These are phyloP conservation scores for Sturmia bella DNA, from an alignment of 2,888 invertebrate genomes.

Conservation along the genomic window DNA sequence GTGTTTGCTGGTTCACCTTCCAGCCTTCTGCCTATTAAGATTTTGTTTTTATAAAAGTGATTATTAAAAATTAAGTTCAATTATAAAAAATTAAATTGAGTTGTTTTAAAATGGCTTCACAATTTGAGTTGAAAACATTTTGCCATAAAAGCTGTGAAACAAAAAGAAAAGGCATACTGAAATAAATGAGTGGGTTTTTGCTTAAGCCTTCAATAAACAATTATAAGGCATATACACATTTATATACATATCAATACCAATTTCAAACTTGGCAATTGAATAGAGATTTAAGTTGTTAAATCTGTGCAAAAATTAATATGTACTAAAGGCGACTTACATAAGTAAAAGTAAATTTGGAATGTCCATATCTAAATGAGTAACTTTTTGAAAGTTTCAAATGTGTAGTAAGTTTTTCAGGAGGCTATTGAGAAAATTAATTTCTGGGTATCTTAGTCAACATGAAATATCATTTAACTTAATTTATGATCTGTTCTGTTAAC, in stretches of 20 bases:
- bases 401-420: no score
- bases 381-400: no score
- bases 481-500: no score
- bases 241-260: constrained; percentile 4
- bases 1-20: no score
- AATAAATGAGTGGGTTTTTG: constrained; percentile 39
- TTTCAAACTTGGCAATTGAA: constrained; percentile 8
- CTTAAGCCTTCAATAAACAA: neutral
- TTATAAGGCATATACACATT: neutral
- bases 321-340: no score
- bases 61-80: constrained; percentile 34
- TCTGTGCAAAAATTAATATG: no score
- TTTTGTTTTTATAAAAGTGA: constrained; percentile 20
- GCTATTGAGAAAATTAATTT: no score
- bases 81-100: constrained; percentile 29
- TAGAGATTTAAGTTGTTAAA: no score
- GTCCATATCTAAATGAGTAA: no score
- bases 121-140: constrained; percentile 18
- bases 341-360: no score
- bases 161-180: neutral
- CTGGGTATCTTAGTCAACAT: no score
- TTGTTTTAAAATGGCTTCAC: constrained; percentile 18
- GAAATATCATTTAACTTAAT: no score
- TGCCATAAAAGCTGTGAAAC: constrained; percentile 36
- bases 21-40: constrained; percentile 38